Base-by-base conservation (phyloP, 2,888 invertebrate genomes). In the Frankliniella fusca region DNA sequence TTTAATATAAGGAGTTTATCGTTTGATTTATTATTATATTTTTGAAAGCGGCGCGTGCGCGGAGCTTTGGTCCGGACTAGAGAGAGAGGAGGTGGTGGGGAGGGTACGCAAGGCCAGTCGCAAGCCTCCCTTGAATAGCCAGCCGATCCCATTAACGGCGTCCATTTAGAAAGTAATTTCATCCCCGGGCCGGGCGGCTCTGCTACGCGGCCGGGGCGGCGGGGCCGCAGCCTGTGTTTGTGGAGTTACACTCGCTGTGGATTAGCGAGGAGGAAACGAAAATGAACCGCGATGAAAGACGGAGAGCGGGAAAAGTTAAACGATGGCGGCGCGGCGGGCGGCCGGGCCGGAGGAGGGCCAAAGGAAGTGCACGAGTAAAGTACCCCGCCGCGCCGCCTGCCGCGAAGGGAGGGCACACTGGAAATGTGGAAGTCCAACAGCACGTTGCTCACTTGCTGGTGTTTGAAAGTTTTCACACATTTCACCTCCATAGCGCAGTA, bases 151-250 rank as follows among this genome's bases (percentile, higher is more conserved):
- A 70, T 70, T 70, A 70, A 70, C 70, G 70, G 70, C 70, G 11
- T 23, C 27, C 70, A 70, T 70, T 70, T 70, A 70, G 70, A 70
- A 70, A 70, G 70, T 70, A 70, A 70, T 70, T 70, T 70, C 70
- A 70, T 70, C 70, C 23, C 11, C 70, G 11, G 23, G 11, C 70
- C 11, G 23, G n/a, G 1, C 27, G 70, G 70, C 70, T 23, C 23
- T 11, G 70, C 23, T n/a, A 7, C 23, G 27, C 70, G 7, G 23
- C 1, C 70, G 23, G n/a, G n/a, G 65, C 65, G 65, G n/a, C 38
- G 2, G 38, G 38, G 23, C 70, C 23, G 70, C 61, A 23, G 8
- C 9, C 23, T 70, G 70, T 23, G 70, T 23, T 61, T 15, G n/a
- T 61, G 61, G 61, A 61, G 61, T 61, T 38, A 70, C 70, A 70